Conservation (phyloP, 2,888 invertebrate species). For the Scrobipalpa atriplicella region DNA sequence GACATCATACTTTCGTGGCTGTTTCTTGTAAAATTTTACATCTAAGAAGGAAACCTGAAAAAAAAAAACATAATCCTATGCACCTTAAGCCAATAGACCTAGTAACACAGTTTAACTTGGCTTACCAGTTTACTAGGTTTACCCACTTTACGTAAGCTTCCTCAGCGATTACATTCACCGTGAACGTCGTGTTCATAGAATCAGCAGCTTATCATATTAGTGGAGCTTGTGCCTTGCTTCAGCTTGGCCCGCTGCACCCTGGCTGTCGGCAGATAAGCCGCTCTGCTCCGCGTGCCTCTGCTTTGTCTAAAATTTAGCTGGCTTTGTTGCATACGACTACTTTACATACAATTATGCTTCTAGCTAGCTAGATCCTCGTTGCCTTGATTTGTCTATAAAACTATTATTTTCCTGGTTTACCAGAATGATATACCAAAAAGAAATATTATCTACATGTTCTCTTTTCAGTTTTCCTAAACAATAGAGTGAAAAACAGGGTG, state of each 20-base stretch:
- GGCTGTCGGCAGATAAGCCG: constrained; percentile 61
- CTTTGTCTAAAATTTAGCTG: constrained; percentile 59
- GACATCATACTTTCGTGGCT: too few relatives aligned
- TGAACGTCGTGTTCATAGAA: constrained; percentile 5
- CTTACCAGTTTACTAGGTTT: constrained; percentile 3
- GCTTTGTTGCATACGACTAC: constrained; percentile 49
- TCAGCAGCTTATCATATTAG: constrained; percentile 30
- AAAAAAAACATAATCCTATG: neutral
- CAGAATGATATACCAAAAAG: too few relatives aligned
- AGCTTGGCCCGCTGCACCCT: constrained; percentile 48
- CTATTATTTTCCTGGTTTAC: too few relatives aligned
- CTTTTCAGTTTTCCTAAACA: too few relatives aligned
- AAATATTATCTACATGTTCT: too few relatives aligned
- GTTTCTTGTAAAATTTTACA: too few relatives aligned
- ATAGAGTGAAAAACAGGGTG: too few relatives aligned
- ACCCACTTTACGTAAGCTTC: neutral
- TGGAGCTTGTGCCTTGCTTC: constrained; percentile 39
- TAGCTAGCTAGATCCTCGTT: neutral
- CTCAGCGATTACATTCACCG: neutral
- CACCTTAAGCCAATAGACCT: constrained; percentile 9
- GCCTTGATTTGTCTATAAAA: too few relatives aligned
- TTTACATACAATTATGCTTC: constrained; percentile 33
- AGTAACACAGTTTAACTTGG: constrained; percentile 1
- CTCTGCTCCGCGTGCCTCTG: constrained; percentile 38
- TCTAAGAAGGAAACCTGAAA: too few relatives aligned